Percentiles rank a stretch among this genome's conserved stretches.
phyloP scores from a whole-genome alignment of 2,797 vertebrate genomes.

The Gallinago nigripennis region DNA sequence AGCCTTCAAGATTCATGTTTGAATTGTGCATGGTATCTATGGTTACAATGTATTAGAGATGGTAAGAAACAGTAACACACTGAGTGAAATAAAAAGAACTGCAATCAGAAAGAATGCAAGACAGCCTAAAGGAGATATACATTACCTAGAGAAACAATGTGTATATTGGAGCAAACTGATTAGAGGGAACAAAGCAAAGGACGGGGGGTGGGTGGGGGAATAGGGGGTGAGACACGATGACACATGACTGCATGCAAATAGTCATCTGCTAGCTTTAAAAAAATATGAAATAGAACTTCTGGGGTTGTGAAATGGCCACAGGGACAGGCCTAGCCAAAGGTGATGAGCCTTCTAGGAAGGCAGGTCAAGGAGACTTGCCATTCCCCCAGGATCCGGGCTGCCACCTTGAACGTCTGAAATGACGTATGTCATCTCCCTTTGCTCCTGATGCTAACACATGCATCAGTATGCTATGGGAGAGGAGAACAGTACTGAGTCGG shows the following conservation, averaged over 20 bases:
- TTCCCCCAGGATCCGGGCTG: rapidly evolving
- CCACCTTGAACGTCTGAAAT: background rate
- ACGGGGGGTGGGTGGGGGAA: rapidly evolving
- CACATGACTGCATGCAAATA: background rate
- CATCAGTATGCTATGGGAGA: rapidly evolving
- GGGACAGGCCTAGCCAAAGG: background rate
- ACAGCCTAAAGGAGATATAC: background rate
- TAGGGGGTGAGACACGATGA: background rate
- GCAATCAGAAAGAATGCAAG: background rate
- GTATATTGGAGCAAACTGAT: background rate
- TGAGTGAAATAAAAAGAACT: background rate
- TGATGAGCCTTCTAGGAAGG: background rate
- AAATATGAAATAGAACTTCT: background rate
- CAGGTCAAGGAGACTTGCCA: background rate
- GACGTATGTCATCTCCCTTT: rapidly evolving
- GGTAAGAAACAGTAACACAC: background rate
- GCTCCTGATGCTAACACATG: rapidly evolving
- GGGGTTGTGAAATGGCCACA: background rate
- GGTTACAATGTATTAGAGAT: constrained; percentile 17
- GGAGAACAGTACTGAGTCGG: background rate
- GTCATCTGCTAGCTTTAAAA: background rate
- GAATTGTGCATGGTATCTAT: constrained; percentile 37
- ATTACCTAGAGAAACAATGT: background rate
- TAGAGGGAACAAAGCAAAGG: background rate
- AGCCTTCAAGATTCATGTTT: background rate